A percentile compares a stretch with the other conserved stretches of the same genome.
Conservation (phyloP, 2,113 vertebrate species). For the Anthoscopus minutus region DNA sequence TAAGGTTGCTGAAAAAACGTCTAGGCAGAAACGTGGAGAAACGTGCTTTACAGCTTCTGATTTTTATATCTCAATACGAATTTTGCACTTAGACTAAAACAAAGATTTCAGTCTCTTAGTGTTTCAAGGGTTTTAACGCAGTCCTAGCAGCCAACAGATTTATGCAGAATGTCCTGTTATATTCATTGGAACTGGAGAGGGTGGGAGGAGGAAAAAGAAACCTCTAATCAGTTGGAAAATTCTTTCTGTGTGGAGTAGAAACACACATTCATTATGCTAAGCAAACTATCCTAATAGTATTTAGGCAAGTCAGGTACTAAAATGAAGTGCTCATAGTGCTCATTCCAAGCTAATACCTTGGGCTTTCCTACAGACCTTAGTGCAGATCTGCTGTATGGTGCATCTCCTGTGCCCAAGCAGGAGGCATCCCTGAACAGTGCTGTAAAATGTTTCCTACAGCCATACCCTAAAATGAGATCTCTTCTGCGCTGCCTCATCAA, state of each 20-base stretch:
- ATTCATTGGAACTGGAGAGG: neutral
- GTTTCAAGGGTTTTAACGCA: neutral
- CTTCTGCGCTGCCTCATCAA: neutral
- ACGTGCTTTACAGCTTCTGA: neutral
- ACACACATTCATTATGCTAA: neutral
- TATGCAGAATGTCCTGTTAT: neutral
- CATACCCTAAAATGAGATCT: neutral
- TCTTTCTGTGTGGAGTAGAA: neutral
- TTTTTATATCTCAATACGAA: neutral
- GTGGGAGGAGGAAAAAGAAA: neutral
- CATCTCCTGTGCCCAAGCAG: neutral
- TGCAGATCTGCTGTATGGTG: neutral
- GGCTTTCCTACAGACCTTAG: neutral
- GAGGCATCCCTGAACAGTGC: neutral
- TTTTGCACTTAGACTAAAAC: neutral
- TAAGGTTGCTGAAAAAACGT: neutral
- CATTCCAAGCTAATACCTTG: neutral
- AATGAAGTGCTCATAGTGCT: neutral
- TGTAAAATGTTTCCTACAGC: neutral
- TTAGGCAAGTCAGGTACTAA: neutral
- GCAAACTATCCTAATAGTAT: neutral
- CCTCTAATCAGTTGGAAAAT: neutral
- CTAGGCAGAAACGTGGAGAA: neutral
- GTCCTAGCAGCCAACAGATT: neutral
- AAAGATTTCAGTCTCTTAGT: neutral